phyloP scores from a whole-genome alignment of 2,797 vertebrate genomes.

The Rhincodon typus region DNA sequence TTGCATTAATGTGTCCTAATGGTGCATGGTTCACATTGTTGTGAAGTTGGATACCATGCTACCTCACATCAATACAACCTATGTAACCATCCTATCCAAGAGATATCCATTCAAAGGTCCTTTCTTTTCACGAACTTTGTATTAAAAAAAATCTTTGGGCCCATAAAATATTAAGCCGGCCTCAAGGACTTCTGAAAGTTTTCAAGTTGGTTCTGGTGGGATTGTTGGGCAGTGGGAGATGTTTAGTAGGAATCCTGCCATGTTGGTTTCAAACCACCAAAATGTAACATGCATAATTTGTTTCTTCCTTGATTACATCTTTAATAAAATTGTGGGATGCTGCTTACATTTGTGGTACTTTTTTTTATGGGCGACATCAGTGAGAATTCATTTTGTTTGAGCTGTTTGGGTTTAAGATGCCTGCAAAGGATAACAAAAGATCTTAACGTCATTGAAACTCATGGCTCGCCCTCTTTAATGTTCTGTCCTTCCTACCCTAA shows the following conservation, averaged over 20 bases:
- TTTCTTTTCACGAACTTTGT: background rate
- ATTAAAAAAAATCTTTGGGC: background rate
- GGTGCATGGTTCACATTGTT: background rate
- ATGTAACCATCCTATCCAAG: no score
- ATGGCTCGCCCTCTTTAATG: background rate
- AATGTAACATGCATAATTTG: slow-evolving; percentile 11
- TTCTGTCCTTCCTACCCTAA: background rate
- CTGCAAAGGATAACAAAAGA: background rate
- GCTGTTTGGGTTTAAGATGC: background rate
- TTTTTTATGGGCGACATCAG: background rate
- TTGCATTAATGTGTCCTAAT: no score
- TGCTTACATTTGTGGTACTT: slow-evolving; percentile 4
- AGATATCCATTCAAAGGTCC: background rate
- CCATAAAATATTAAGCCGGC: background rate
- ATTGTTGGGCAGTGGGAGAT: background rate
- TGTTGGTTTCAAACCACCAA: background rate
- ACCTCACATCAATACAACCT: background rate
- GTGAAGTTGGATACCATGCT: background rate
- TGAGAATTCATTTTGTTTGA: background rate
- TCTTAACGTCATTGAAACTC: background rate
- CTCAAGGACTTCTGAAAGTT: background rate
- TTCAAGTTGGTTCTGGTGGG: background rate
- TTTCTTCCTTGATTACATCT: background rate
- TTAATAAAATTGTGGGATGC: slow-evolving; percentile 30
- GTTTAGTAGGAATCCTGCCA: background rate